phyloP scores from a whole-genome alignment of 1,140 invertebrate species.

The Eumaeus atala region DNA sequence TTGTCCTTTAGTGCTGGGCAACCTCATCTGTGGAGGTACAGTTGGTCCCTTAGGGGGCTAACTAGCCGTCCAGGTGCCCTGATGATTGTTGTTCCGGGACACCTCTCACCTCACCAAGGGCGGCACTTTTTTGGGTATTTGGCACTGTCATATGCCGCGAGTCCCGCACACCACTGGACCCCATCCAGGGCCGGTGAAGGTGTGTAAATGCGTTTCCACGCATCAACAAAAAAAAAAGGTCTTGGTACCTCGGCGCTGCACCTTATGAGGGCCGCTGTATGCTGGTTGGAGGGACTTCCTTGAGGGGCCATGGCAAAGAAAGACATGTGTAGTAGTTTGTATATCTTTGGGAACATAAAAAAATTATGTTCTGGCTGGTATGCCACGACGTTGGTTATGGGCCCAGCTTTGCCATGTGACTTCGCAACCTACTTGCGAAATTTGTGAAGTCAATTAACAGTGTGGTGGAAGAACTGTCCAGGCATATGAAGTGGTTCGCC shows the following conservation, averaged over 20 bases:
- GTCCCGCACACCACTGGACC: too few species aligned
- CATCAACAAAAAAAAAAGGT: too few species aligned
- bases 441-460: background rate
- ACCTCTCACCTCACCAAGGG: too few species aligned
- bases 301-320: background rate
- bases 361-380: background rate
- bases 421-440: background rate
- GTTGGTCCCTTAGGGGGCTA: too few species aligned
- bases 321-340: background rate
- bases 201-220: too few species aligned
- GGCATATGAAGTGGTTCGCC: background rate
- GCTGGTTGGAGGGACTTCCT: background rate
- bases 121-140: too few species aligned
- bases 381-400: background rate
- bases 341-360: constrained; percentile 1
- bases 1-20: too few species aligned
- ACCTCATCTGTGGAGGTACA: too few species aligned
- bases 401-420: background rate
- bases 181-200: too few species aligned
- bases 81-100: too few species aligned
- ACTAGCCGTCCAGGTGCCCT: too few species aligned
- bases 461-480: background rate
- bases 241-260: background rate
- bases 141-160: too few species aligned
- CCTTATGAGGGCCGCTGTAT: background rate